Evolutionary conservation across 2,113 vertebrate species (phyloP), one percentile per base, ranked within the genome.

Genomic region (Xenotilapia leptura): DNA sequence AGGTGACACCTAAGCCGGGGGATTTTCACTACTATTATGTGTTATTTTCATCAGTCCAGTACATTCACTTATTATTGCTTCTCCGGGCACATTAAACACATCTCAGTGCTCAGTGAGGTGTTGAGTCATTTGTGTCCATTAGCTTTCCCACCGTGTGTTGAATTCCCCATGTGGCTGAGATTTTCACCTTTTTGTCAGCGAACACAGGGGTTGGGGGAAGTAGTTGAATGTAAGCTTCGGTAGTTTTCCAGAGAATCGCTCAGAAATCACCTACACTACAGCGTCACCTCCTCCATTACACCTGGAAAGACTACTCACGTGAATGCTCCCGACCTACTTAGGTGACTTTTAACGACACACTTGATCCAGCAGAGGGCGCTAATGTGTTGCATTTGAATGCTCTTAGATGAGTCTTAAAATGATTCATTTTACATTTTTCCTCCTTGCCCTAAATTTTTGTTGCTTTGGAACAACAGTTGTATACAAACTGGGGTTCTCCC

Each of bases 281-380:
- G 15, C 17, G 70, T 80, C 75, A 65, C 31, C 26, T 73, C 12
- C 10, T 11, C 11, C 42, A 4, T 38, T 33, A 26, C 33, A 58
- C 70, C 10, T 36, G 51, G 9, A 56, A 51, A 49, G 49, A 40
- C 19, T 49, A 15, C 58, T 65, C 40, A 31, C n/a, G 11, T 12
- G 23, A 83, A 8, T 87, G 11, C 9, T 80, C 9, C 56, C 81
- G 77, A 42, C 58, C 83, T 88, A 80, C 31, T 36, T 77, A 68
- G 19, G 38, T 89, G 82, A 82, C 83, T 31, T 62, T 87, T 70
- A 17, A 10, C 12, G 7, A 7, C 8, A 5, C 13, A 7, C 3
- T 62, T 80, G 1, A 19, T 13, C 8, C 94, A 85, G 65, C 54
- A 93, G 93, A 40, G 81, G 91, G 82, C 7, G 87, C 38, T 92